Conservation (phyloP, 2,888 invertebrate species). For the Ferrisia virgata region DNA sequence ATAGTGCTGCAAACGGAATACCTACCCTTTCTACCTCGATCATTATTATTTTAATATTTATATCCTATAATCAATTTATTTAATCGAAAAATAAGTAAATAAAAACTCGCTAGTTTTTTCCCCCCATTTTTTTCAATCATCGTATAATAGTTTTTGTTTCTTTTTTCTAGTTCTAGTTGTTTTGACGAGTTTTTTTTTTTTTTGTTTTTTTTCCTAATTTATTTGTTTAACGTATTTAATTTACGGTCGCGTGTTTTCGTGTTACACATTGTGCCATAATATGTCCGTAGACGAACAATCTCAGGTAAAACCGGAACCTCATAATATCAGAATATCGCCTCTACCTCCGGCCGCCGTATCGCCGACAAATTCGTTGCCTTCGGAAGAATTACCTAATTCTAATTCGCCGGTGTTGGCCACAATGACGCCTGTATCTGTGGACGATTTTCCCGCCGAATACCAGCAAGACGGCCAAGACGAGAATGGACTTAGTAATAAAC, state of each 20-base stretch:
- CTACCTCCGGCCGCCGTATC: conserved; percentile 42
- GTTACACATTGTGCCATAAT: conserved; percentile 17
- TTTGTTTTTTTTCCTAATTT: not conserved
- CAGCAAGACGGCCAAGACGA: conserved; percentile 47
- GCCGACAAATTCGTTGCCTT: conserved; percentile 37
- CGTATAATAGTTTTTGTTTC: too few relatives aligned
- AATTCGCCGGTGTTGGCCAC: conserved; percentile 71
- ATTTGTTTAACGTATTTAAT: too few relatives aligned
- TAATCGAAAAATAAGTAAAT: too few relatives aligned
- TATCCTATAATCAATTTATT: not conserved
- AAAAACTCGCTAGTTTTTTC: too few relatives aligned
- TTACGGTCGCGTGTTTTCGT: conserved; percentile 28
- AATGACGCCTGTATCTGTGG: conserved; percentile 81
- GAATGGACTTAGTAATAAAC: conserved; percentile 45
- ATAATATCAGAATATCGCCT: conserved; percentile 37
- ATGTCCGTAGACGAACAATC: conserved; percentile 42
- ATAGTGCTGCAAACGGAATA: not conserved
- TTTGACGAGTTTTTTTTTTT: not conserved
- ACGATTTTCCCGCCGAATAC: conserved; percentile 49
- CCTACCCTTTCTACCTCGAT: too few relatives aligned
- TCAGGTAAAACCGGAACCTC: conserved; percentile 22
- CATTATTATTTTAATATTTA: too few relatives aligned
- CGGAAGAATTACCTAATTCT: conserved; percentile 27
- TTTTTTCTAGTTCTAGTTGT: too few relatives aligned
- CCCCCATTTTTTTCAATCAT: too few relatives aligned